Percentiles rank a stretch among this genome's conserved stretches.
These are phyloP conservation scores for cat (Felis catus) DNA, from an alignment of 2,113 vertebrate genomes.

Conservation along the genomic window DNA sequence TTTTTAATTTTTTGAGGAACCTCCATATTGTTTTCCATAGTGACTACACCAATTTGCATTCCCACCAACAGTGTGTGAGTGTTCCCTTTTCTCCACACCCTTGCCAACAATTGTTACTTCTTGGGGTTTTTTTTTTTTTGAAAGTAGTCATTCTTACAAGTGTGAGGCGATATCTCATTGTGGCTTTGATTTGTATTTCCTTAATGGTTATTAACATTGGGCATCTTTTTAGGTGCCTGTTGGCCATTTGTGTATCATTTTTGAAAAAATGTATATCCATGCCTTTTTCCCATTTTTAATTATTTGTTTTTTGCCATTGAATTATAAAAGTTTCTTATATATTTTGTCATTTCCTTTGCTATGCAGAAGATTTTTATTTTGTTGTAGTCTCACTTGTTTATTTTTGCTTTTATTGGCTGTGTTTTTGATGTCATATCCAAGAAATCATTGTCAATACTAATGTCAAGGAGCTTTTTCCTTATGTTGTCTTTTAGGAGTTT, in stretches of 20 bases:
- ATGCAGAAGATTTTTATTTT: background rate
- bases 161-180: background rate
- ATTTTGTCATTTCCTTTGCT: background rate
- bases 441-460: background rate
- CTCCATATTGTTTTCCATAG: background rate
- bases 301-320: background rate
- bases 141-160: background rate
- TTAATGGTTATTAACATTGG: background rate
- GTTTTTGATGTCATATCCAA: background rate
- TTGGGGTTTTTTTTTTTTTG: background rate
- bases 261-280: background rate
- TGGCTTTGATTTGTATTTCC: background rate
- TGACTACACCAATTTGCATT: background rate
- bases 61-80: background rate
- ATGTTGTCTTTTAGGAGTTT: background rate
- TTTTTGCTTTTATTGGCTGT: background rate
- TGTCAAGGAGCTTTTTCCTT: background rate
- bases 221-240: background rate
- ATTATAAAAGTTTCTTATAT: background rate
- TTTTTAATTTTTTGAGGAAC: background rate
- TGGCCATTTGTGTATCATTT: background rate
- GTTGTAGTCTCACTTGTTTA: background rate
- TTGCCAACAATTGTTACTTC: background rate
- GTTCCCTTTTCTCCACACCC: background rate
- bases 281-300: background rate